These are phyloP conservation scores for Loris lydekkerianus DNA, from an alignment of 2,797 vertebrate species.

Conservation along the genomic window DNA sequence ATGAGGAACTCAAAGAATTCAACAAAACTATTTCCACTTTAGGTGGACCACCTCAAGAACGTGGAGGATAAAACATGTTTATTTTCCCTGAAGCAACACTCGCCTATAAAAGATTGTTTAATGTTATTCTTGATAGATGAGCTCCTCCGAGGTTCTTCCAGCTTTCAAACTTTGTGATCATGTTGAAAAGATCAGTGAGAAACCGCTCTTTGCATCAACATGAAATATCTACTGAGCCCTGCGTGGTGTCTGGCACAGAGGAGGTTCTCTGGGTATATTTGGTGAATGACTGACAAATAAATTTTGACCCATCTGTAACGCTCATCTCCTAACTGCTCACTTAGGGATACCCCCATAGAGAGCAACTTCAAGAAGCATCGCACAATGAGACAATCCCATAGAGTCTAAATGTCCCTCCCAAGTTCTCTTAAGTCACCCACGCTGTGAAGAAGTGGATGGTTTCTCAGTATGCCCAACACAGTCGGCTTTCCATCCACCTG, in stretches of 20 bases:
- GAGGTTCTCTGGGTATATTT: not conserved
- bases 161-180: not conserved
- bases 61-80: not conserved
- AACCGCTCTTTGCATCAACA: not conserved
- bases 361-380: not conserved
- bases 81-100: not conserved
- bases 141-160: not conserved
- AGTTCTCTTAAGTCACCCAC: not conserved
- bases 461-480: not conserved
- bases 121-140: not conserved
- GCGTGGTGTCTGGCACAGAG: not conserved
- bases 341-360: not conserved
- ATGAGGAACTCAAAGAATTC: not conserved
- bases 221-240: not conserved
- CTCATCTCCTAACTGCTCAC: not conserved
- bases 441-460: not conserved
- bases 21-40: not conserved
- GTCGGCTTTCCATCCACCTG: not conserved
- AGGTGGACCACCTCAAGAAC: not conserved
- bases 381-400: not conserved
- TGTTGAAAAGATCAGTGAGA: not conserved
- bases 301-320: not conserved
- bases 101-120: not conserved
- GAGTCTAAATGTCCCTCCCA: not conserved
- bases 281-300: not conserved